Evolutionary conservation across 2,888 invertebrate species (phyloP).

Genomic region (Pachycephus smyrnensis): DNA sequence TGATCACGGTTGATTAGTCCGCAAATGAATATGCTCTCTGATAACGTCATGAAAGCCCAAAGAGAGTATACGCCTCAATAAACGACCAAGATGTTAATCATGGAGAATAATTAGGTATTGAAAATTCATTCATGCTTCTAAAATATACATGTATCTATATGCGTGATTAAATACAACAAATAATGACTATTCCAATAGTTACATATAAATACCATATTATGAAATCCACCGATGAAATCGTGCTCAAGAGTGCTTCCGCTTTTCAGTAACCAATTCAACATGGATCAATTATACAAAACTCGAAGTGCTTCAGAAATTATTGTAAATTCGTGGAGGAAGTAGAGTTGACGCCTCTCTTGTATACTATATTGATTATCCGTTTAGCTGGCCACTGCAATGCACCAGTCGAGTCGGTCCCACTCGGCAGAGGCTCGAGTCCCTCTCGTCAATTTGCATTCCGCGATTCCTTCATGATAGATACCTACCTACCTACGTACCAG

Average conservation of each 20-base stretch:
- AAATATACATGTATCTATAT: background rate
- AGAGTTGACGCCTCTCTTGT: conserved; percentile 50
- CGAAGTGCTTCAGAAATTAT: conserved; percentile 15
- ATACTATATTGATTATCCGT: conserved; percentile 56
- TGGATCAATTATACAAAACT: conserved; percentile 46
- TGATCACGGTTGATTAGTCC: background rate
- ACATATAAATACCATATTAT: background rate
- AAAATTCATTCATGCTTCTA: background rate
- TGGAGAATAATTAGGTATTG: background rate
- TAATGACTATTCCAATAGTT: no score
- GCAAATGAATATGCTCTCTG: background rate
- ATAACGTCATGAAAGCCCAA: background rate
- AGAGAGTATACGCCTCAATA: background rate
- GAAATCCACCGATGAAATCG: conserved; percentile 40
- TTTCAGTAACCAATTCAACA: conserved; percentile 15
- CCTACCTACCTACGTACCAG: conserved; percentile 26
- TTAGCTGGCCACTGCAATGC: conserved; percentile 58
- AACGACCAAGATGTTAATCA: background rate
- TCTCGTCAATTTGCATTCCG: conserved; percentile 49
- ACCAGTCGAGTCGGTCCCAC: conserved; percentile 51
- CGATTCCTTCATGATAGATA: conserved; percentile 39
- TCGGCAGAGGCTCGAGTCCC: conserved; percentile 33
- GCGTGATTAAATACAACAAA: no score
- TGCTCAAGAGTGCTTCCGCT: conserved; percentile 41
- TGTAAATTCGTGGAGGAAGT: conserved; percentile 45